These are phyloP conservation scores for Astropecten irregularis DNA, from an alignment of 53 echinoderm and acorn worm genomes.

Conservation along the genomic window DNA sequence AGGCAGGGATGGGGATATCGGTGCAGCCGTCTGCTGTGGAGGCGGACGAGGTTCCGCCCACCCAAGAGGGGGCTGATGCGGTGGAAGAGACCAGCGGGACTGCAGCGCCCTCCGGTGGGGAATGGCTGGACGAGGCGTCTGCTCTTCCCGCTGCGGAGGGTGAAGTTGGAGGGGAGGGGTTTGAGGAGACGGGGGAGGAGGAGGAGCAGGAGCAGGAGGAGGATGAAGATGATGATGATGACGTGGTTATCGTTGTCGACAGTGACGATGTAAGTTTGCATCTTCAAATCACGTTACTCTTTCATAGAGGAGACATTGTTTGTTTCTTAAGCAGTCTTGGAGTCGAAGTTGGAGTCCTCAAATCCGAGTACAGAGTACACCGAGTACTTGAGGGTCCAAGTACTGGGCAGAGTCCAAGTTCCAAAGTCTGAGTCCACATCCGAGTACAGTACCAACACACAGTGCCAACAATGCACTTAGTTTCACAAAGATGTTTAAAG, in stretches of 20 bases:
- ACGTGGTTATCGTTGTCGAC: constrained; percentile 86
- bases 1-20: constrained; percentile 24
- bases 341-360: too few relatives aligned
- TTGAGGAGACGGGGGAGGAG: constrained; percentile 45
- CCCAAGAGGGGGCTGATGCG: constrained; percentile 13
- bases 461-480: too few relatives aligned
- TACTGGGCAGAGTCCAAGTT: too few relatives aligned
- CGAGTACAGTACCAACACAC: too few relatives aligned
- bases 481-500: too few relatives aligned
- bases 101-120: constrained; percentile 18
- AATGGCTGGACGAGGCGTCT: constrained; percentile 20
- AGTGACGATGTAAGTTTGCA: constrained; percentile 69
- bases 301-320: too few relatives aligned
- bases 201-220: constrained; percentile 50
- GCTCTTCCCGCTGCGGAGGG: constrained; percentile 7
- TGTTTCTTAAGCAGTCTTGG: too few relatives aligned
- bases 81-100: background rate
- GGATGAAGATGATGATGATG: constrained; percentile 75
- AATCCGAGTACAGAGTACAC: too few relatives aligned
- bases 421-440: too few relatives aligned
- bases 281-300: too few relatives aligned
- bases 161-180: background rate
- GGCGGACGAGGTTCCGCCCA: constrained; percentile 24
- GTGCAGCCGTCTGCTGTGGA: constrained; percentile 13
- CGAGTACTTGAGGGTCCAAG: too few relatives aligned